Evolutionary conservation across 2,888 invertebrate genomes (phyloP), one percentile per base, ranked within the genome.

Genomic region (Apoda limacodes): DNA sequence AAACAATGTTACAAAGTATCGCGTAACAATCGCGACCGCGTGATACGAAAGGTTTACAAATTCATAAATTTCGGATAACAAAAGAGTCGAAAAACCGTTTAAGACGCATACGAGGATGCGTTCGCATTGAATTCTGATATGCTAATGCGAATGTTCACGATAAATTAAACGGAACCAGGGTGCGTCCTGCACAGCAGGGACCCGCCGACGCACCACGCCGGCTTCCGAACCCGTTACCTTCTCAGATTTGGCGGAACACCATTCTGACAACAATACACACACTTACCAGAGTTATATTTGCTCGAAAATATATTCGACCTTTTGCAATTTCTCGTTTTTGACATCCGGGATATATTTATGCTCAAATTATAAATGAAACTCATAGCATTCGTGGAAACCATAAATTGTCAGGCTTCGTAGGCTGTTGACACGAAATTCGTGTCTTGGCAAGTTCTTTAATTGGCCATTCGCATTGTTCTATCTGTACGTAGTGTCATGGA

Each of bases 91-190:
- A 65, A 68, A 65, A 69, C 68, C 74, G 67, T 76, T 76, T 76
- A 76, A 74, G 74, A 70, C 52, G 54, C 63, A 72, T 60, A 65
- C 60, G 52, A 63, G 62, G 66, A 67, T 71, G 63, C 66, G 61
- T 56, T 60, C 63, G 67, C 67, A 65, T 76, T 69, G 69, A 69
- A 68, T 72, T 72, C 70, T 71, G 70, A 71, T 78, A 78, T 78
- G 76, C 71, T 80, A 78, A 80, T 78, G 75, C 71, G 74, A 71
- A 74, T 76, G 75, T 76, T 68, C 55, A 61, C 66, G 64, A 74
- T 74, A 72, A 72, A 78, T 78, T 76, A 74, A 67, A 65, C 58
- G 54, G 60, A 56, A 47, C 55, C 44, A 57, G 52, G 54, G 45
- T 50, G 53, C 60, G 58, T 47, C 48, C 45, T 47, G 51, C 72